Conservation (phyloP, 35 echinoderm and acorn worm species). For the Eucidaris tribuloides region DNA sequence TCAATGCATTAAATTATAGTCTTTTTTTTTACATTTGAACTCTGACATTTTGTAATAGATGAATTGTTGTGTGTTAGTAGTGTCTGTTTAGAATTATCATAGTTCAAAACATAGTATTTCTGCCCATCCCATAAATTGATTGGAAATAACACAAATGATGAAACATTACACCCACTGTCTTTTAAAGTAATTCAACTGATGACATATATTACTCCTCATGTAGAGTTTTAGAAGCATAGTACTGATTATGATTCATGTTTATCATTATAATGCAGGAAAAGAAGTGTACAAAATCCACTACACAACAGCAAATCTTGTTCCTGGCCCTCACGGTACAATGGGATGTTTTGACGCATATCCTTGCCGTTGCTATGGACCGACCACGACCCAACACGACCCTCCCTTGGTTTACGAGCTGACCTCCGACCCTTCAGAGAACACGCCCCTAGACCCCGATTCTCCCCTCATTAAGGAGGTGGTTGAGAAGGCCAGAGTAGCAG, state of each 20-base stretch:
- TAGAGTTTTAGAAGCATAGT: not conserved
- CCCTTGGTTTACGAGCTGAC: conserved; percentile 83
- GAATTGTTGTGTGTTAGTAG: too few species aligned
- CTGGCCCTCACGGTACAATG: conserved; percentile 64
- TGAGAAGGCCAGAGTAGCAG: conserved; percentile 29
- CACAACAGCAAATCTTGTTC: conserved; percentile 48
- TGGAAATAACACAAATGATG: not conserved
- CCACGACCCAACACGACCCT: conserved; percentile 69
- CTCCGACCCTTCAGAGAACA: conserved; percentile 62
- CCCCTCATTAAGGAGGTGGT: conserved; percentile 60
- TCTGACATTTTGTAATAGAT: too few species aligned
- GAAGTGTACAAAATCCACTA: conserved; percentile 68
- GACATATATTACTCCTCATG: not conserved
- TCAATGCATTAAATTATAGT: too few species aligned
- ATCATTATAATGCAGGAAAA: conserved; percentile 41
- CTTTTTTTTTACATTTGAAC: too few species aligned
- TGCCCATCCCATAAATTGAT: not conserved
- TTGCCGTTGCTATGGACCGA: conserved; percentile 68
- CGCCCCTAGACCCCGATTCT: conserved; percentile 50
- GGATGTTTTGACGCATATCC: conserved; percentile 87
- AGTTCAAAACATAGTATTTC: too few species aligned
- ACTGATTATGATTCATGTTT: not conserved
- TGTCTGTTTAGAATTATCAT: too few species aligned
- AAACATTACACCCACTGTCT: not conserved
- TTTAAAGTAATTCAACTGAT: not conserved